Conservation (phyloP, 2,888 invertebrate genomes). For the Dasysyrphus tricinctus region DNA sequence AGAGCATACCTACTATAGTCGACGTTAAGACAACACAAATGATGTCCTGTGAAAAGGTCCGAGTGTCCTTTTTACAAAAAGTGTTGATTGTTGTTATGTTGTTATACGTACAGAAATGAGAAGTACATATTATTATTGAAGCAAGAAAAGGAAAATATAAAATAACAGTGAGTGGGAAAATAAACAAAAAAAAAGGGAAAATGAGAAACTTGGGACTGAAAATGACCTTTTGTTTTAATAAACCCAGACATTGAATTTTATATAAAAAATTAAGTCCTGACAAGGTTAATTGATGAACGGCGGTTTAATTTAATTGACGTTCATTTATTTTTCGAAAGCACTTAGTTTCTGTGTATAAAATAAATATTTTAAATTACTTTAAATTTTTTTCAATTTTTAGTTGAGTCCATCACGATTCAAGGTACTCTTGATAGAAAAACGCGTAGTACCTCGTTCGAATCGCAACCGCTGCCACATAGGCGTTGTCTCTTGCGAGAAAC, state of each 20-base stretch:
- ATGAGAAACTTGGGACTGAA: background rate
- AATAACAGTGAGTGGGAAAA: background rate
- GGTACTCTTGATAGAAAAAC: too few relatives aligned
- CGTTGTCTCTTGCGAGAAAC: too few relatives aligned
- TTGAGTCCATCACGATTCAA: too few relatives aligned
- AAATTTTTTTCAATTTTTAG: too few relatives aligned
- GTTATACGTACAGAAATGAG: background rate
- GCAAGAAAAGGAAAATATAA: slow-evolving; percentile 16
- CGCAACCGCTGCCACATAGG: too few relatives aligned
- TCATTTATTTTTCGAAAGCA: too few relatives aligned
- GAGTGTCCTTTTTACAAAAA: slow-evolving; percentile 19
- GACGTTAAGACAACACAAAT: slow-evolving; percentile 7
- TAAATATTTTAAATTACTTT: too few relatives aligned
- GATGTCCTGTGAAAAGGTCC: slow-evolving; percentile 8
- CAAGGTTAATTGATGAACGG: too few relatives aligned
- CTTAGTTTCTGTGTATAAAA: too few relatives aligned
- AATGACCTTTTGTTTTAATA: background rate
- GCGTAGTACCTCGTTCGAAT: too few relatives aligned
- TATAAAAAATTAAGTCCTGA: too few relatives aligned
- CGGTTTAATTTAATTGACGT: too few relatives aligned
- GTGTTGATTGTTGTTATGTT: background rate
- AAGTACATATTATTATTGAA: background rate
- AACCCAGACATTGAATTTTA: slow-evolving; percentile 12
- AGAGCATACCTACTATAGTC: background rate
- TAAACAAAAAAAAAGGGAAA: background rate